Evolutionary conservation across 2,797 vertebrate species (phyloP).

Genomic region (Fistularia commersonii): DNA sequence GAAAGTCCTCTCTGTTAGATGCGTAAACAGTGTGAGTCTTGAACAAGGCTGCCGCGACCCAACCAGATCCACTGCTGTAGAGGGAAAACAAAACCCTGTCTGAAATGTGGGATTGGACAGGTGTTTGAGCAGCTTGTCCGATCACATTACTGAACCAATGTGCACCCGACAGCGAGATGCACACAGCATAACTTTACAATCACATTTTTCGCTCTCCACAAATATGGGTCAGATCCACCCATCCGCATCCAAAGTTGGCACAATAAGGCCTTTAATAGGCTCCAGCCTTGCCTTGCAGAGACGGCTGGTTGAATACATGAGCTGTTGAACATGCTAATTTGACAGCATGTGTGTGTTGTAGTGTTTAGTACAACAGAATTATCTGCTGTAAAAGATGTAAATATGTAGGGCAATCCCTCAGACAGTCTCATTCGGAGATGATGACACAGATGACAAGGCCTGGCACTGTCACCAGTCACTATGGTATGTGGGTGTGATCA

Average conservation of each 20-base stretch:
- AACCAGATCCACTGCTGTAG: slow-evolving; percentile 71
- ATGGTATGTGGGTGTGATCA: slow-evolving; percentile 74
- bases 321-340: slow-evolving; percentile 71
- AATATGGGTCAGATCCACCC: slow-evolving; percentile 64
- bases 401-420: slow-evolving; percentile 71
- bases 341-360: slow-evolving; percentile 59
- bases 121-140: slow-evolving; percentile 78
- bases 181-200: slow-evolving; percentile 84
- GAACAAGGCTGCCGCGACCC: slow-evolving; percentile 70
- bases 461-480: slow-evolving; percentile 75
- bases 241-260: slow-evolving; percentile 66
- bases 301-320: slow-evolving; percentile 44
- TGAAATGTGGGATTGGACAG: slow-evolving; percentile 75
- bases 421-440: slow-evolving; percentile 70
- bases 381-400: slow-evolving; percentile 67
- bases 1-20: slow-evolving; percentile 62
- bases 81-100: slow-evolving; percentile 72
- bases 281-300: slow-evolving; percentile 54
- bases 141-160: slow-evolving; percentile 80
- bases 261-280: slow-evolving; percentile 62
- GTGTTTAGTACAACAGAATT: slow-evolving; percentile 62
- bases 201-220: slow-evolving; percentile 69
- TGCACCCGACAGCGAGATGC: slow-evolving; percentile 76
- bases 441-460: slow-evolving; percentile 72
- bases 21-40: slow-evolving; percentile 73